Conservation (phyloP, 2,797 vertebrate species). For the Cossypha heuglini region DNA sequence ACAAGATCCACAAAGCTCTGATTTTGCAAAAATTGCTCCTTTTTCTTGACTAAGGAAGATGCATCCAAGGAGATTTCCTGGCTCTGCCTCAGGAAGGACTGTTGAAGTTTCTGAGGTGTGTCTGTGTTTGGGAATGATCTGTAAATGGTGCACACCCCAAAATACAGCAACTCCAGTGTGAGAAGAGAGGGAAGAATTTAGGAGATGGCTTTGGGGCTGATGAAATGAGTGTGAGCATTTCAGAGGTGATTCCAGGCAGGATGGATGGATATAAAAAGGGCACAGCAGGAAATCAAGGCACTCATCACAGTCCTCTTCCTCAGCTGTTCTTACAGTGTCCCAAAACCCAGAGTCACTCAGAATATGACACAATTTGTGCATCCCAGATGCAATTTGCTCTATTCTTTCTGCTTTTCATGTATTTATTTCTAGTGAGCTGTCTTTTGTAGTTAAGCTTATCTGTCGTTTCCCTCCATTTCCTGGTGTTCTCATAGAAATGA, state of each 20-base stretch:
- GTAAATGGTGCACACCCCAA: neutral
- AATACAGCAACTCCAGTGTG: neutral
- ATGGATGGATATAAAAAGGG: neutral
- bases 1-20: neutral
- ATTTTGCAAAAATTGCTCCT: neutral
- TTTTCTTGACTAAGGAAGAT: neutral
- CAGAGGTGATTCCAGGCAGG: neutral
- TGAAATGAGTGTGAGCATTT: neutral
- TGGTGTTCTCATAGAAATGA: neutral
- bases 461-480: neutral
- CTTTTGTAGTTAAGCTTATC: neutral
- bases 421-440: neutral
- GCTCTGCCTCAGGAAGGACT: neutral
- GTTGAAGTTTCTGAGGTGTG: fast-evolving
- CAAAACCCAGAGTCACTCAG: neutral
- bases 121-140: neutral
- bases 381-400: neutral
- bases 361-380: neutral
- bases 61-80: neutral
- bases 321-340: neutral
- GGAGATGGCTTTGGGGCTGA: neutral
- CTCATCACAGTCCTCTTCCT: neutral
- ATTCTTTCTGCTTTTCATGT: neutral
- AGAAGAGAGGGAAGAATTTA: no score
- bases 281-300: neutral